A percentile compares a stretch with the other conserved stretches of the same genome.
These are phyloP conservation scores for Boloria selene DNA, from an alignment of 2,888 invertebrate species.

Conservation along the genomic window DNA sequence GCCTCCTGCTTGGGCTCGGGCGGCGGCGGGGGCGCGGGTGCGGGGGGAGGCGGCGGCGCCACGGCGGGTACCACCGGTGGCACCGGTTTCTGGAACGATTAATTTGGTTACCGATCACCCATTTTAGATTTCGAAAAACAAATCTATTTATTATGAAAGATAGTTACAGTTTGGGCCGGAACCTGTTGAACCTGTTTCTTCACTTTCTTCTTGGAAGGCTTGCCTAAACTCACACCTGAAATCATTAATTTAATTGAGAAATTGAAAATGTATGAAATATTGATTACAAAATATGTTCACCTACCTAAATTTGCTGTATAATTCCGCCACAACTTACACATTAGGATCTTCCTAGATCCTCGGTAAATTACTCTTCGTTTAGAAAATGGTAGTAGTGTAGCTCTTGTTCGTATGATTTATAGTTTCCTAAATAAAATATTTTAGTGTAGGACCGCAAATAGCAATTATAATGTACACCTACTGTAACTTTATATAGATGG, in stretches of 20 bases:
- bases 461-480: too few relatives aligned
- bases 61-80: conserved; percentile 48
- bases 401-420: conserved; percentile 2
- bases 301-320: conserved; percentile 29
- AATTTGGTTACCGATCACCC: not conserved
- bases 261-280: conserved; percentile 1
- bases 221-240: conserved; percentile 66
- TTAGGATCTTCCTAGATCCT: conserved; percentile 7
- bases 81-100: conserved; percentile 27
- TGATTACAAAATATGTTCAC: conserved; percentile 20
- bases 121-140: not conserved
- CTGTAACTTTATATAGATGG: too few relatives aligned
- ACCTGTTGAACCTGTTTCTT: conserved; percentile 68
- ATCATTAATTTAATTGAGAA: conserved; percentile 35
- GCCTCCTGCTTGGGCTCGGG: conserved; percentile 40
- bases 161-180: conserved; percentile 72
- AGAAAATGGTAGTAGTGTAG: not conserved
- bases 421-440: not conserved
- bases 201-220: conserved; percentile 73
- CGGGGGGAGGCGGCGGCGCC: conserved; percentile 48
- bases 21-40: conserved; percentile 50
- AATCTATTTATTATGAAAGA: conserved; percentile 25
- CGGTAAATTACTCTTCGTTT: conserved; percentile 2
- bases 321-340: not conserved
- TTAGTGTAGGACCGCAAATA: too few relatives aligned